Percentiles rank a stretch among this genome's conserved stretches.
These are phyloP conservation scores for Heliothis peltigera DNA, from an alignment of 2,888 invertebrate species.

Conservation along the genomic window DNA sequence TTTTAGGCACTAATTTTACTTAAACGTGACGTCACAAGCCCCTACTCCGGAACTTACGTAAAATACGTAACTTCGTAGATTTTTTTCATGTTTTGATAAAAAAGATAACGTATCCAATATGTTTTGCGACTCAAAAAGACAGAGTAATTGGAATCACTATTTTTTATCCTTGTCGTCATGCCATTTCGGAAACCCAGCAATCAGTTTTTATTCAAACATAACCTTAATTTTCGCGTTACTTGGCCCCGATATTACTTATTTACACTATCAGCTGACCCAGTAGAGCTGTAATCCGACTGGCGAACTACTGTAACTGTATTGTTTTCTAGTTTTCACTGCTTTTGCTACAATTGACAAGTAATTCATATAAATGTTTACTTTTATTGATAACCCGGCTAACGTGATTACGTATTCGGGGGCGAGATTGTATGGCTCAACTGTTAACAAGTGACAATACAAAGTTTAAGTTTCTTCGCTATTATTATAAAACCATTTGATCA, in stretches of 20 bases:
- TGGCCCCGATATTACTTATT: slow-evolving; percentile 19
- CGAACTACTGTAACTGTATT: not conserved
- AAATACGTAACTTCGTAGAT: no score
- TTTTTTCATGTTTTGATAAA: no score
- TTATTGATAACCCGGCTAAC: slow-evolving; percentile 27
- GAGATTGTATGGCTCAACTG: not conserved
- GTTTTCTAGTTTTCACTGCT: slow-evolving; percentile 29
- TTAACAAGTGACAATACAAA: not conserved
- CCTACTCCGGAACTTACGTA: no score
- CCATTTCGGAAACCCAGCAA: not conserved
- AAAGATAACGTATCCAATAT: no score
- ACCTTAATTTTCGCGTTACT: not conserved
- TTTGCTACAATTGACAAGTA: not conserved
- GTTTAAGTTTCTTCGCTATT: no score
- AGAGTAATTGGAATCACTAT: no score
- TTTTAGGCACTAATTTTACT: no score
- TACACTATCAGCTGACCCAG: slow-evolving; percentile 23
- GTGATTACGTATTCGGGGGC: not conserved
- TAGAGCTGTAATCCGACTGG: not conserved
- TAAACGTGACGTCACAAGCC: no score
- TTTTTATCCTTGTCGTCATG: no score
- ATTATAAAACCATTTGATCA: not conserved
- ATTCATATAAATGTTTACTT: not conserved
- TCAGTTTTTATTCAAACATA: not conserved
- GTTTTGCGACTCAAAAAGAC: no score